Evolutionary conservation across 2,797 vertebrate species (phyloP), one percentile per base, ranked within the genome.

Genomic region (Naso thynnoides): DNA sequence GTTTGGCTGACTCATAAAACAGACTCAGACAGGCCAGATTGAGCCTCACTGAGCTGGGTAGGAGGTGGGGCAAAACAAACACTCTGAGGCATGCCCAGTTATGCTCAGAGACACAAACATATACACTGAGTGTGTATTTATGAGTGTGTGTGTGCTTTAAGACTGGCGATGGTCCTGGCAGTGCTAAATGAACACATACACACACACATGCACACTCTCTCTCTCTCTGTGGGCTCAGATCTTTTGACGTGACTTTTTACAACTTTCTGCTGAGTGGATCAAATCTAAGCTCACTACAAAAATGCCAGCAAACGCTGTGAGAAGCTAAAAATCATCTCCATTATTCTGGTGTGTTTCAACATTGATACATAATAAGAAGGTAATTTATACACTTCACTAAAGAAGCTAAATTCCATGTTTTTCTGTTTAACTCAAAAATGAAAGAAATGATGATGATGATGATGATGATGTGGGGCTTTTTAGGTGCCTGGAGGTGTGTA

Each of bases 1-100:
- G 84, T 84, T 60, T 66, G 82, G 36, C 53, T 87, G 85, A 86
- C 68, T 84, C 69, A 86, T 65, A 86, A 74, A 76, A 75, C 58
- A 78, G 73, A 86, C 86, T 78, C 80, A 91, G 86, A 91, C 90
- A 57, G 76, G 87, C 81, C 89, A 91, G 88, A 89, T 83, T 88
- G 89, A 87, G 87, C 85, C 83, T 78, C 77, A 79, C 80, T 90
- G 87, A 88, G 80, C 86, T 82, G 52, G 23, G 45, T 21, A 15
- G 33, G 41, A 26, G 21, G 69, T 84, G 84, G 83, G 74, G 78
- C 77, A 90, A 86, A 90, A 86, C 81, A 91, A 93, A 92, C 83
- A 87, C 82, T 71, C n/a, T 19, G 68, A 74, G 61, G 75, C 79
- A 86, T 65, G 59, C 58, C 61, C 50, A 53, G 80, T 67, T 82